Conservation (phyloP, 2,888 invertebrate genomes). For the Agonopterix arenella region DNA sequence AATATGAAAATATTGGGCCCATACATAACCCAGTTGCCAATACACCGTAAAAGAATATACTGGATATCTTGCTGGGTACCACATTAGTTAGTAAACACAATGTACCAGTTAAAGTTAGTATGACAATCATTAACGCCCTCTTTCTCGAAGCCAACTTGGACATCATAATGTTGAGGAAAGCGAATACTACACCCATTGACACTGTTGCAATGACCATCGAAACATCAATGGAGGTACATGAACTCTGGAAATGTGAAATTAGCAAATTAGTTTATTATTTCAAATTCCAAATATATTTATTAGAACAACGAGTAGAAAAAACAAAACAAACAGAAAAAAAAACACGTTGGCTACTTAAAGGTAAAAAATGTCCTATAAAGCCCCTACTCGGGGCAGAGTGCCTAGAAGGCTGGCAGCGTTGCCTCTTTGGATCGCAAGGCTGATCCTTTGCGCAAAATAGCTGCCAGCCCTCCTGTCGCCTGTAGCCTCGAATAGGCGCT, state of each 20-base stretch:
- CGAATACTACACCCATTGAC: not conserved
- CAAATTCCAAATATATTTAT: no score
- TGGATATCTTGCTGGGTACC: not conserved
- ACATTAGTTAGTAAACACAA: not conserved
- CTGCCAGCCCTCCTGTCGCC: no score
- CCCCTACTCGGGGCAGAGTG: no score
- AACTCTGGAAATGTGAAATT: no score
- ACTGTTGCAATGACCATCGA: not conserved
- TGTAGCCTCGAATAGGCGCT: no score
- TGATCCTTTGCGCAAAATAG: no score
- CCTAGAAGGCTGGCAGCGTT: no score
- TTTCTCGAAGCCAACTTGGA: not conserved
- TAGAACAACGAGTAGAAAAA: no score
- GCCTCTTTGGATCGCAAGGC: no score
- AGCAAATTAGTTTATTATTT: not conserved
- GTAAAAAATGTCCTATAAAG: no score
- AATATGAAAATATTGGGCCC: conserved; percentile 24
- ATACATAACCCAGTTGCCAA: conserved; percentile 25
- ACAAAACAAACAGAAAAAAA: no score
- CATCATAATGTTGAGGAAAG: not conserved
- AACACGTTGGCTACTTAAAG: no score
- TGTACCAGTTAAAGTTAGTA: not conserved
- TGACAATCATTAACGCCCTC: not conserved
- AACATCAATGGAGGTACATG: not conserved
- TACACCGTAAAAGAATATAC: conserved; percentile 14